Conservation (phyloP, 2,888 invertebrate genomes). For the Adelognathus sp. region DNA sequence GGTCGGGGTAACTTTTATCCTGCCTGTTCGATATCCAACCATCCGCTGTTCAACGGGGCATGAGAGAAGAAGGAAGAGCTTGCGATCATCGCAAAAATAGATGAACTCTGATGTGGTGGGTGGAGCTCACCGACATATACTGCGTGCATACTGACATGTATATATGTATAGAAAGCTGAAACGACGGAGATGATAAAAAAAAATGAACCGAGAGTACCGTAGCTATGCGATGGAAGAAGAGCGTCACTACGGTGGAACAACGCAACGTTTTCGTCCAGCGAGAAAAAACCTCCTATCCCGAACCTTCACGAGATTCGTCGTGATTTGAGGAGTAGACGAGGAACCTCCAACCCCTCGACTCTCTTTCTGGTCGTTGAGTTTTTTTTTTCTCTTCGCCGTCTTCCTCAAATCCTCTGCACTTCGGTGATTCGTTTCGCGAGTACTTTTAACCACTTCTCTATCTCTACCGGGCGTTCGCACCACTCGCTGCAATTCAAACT, state of each 20-base stretch:
- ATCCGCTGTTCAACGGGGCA: neutral
- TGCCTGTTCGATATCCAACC: neutral
- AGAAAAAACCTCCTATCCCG: conserved; percentile 26
- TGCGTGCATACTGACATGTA: neutral
- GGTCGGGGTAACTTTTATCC: neutral
- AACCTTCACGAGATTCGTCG: conserved; percentile 23
- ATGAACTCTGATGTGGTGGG: conserved; percentile 2
- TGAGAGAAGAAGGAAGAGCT: neutral
- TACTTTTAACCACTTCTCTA: conserved; percentile 51
- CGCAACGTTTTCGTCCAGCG: conserved; percentile 33
- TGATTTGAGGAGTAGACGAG: conserved; percentile 21
- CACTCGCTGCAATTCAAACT: neutral
- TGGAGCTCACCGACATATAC: neutral
- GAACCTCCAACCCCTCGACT: conserved; percentile 27
- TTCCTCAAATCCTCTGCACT: conserved; percentile 40
- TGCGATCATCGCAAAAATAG: conserved; percentile 28
- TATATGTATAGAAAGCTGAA: conserved; percentile 2
- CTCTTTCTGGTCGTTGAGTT: conserved; percentile 31
- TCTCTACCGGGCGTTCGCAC: conserved; percentile 12
- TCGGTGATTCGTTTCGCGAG: conserved; percentile 54
- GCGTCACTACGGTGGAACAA: conserved; percentile 46
- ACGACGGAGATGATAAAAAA: conserved; percentile 34
- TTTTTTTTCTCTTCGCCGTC: neutral
- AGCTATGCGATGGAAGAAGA: conserved; percentile 26
- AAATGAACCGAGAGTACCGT: conserved; percentile 34